These are phyloP conservation scores for Oligia latruncula DNA, from an alignment of 2,888 invertebrate species.

Conservation along the genomic window DNA sequence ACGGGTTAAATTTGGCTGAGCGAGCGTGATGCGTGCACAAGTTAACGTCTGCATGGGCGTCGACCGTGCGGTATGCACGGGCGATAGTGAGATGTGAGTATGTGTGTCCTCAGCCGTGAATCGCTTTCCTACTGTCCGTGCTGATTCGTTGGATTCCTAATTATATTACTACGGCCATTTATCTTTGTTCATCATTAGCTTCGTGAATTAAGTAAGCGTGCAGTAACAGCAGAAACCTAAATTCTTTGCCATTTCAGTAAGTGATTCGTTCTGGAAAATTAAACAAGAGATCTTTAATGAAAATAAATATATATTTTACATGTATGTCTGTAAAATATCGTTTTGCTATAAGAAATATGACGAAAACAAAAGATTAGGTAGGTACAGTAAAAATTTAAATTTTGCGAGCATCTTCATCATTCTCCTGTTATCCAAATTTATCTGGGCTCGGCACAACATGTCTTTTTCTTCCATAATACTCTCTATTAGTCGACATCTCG, in stretches of 20 bases:
- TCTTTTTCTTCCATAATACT: not conserved
- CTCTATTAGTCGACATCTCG: not conserved
- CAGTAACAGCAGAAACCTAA: not conserved
- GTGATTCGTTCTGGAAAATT: not conserved
- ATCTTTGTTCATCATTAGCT: conserved; percentile 15
- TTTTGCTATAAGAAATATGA: not conserved
- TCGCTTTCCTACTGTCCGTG: conserved; percentile 63
- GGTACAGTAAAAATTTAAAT: not conserved
- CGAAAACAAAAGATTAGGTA: not conserved
- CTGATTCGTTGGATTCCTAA: conserved; percentile 44
- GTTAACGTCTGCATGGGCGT: conserved; percentile 58
- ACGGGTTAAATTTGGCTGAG: conserved; percentile 1
- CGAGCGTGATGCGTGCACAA: conserved; percentile 40
- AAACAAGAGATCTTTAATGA: not conserved
- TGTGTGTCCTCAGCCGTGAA: conserved; percentile 68
- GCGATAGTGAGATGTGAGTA: conserved; percentile 67
- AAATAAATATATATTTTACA: not conserved
- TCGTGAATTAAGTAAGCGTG: conserved; percentile 10
- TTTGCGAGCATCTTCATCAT: not conserved
- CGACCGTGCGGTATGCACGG: conserved; percentile 71
- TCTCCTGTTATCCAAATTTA: not conserved
- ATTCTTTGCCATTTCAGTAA: not conserved
- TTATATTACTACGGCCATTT: conserved; percentile 16
- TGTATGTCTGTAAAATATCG: not conserved
- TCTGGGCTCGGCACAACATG: not conserved